phyloP scores from a whole-genome alignment of 2,113 vertebrate genomes.

The Pampusana beccarii region DNA sequence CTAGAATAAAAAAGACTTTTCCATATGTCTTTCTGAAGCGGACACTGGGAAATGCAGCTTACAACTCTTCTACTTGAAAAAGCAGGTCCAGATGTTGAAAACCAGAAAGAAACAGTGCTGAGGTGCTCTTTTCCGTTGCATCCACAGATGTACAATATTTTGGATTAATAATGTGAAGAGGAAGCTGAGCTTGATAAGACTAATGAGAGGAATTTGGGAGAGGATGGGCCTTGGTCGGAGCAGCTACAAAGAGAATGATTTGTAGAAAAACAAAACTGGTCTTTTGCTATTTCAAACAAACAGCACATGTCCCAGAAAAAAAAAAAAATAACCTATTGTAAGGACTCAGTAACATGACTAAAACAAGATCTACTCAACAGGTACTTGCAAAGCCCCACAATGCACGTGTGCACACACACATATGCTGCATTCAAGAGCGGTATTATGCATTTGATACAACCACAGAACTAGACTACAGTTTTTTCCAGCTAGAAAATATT shows the following conservation, averaged over 20 bases:
- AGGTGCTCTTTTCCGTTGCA: background rate
- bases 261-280: background rate
- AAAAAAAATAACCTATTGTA: background rate
- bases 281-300: background rate
- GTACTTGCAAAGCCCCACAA: background rate
- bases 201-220: background rate
- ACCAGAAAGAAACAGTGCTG: background rate
- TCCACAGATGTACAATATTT: background rate
- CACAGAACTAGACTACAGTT: background rate
- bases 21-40: background rate
- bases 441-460: background rate
- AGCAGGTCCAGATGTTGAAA: background rate
- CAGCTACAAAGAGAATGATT: background rate
- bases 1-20: background rate
- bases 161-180: background rate
- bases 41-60: background rate
- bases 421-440: background rate
- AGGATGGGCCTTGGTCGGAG: background rate
- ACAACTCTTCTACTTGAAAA: background rate
- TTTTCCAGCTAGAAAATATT: background rate
- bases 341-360: background rate
- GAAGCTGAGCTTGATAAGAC: background rate
- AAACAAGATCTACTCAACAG: background rate
- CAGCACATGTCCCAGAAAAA: background rate
- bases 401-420: accelerated